Base-by-base conservation (phyloP, 2,113 vertebrate genomes). In the Ceyx margarethae region DNA sequence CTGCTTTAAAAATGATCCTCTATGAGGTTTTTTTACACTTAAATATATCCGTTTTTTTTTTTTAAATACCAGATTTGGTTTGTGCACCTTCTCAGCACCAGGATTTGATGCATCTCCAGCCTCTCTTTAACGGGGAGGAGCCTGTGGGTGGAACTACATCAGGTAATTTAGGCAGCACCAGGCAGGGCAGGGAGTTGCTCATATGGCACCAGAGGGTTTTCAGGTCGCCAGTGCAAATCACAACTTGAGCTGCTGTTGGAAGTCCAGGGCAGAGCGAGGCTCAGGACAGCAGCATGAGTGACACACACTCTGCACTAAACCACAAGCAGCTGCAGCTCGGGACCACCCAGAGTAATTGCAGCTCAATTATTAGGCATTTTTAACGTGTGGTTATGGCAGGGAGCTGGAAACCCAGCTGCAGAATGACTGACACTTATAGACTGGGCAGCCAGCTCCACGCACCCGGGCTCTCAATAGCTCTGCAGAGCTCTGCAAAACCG, bases 281-380 rank as follows among this genome's bases (percentile, higher is more conserved):
- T 67, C 61, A 46, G 66, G 81, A 31, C 60, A 87, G 37, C 43
- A 56, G 7, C 3, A 10, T 0, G 10, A 48, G 29, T 26, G 11
- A 61, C 26, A 29, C 3, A 8, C 20, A 17, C 18, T 45, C 45
- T 21, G 35, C 43, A 53, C 62, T 60, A 13, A 43, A 22, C 58
- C 43, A 19, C 50, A 45, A 45, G 46, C 79, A 74, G 62, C 89
- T 86, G 83, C 73, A 80, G 64, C 60, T 87, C 74, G n/a, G 62
- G 42, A 62, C 46, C 57, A 75, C 45, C 6, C 18, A 10, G 29
- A n/a, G 50, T 35, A 90, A 87, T 40, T 48, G n/a, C 53, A 82
- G 67, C 53, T 46, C 37, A 54, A 50, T 31, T 43, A 67, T 31
- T 18, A 15, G 21, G 57, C 3, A 3, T 19, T 66, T 73, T 29